Percentiles rank a stretch among this genome's conserved stretches.
Conservation (phyloP, 2,888 invertebrate species). For the Arrhopalites spinosus region DNA sequence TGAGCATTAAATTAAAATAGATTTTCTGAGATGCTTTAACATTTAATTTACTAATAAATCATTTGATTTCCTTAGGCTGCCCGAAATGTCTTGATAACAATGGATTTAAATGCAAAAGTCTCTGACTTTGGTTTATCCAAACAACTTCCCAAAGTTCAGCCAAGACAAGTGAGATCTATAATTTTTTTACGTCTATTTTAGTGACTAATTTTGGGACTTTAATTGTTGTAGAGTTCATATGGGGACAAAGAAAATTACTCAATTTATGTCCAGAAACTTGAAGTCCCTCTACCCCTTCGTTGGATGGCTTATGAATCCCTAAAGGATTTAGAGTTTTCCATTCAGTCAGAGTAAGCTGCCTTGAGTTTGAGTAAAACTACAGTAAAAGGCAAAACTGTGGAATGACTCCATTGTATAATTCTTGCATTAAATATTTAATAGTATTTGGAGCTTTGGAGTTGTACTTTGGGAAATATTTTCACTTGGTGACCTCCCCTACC, state of each 20-base stretch:
- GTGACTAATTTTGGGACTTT: too few species aligned
- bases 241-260: too few species aligned
- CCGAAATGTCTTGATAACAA: slow-evolving; percentile 42
- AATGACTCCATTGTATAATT: too few species aligned
- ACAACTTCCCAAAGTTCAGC: slow-evolving; percentile 41
- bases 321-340: slow-evolving; percentile 37
- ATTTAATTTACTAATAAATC: too few species aligned
- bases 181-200: too few species aligned
- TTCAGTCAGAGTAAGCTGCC: slow-evolving; percentile 7
- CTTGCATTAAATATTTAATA: too few species aligned
- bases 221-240: too few species aligned
- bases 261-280: slow-evolving; percentile 39
- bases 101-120: slow-evolving; percentile 37
- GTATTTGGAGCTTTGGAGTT: slow-evolving; percentile 38
- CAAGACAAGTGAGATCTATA: too few species aligned
- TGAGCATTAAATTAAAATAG: too few species aligned
- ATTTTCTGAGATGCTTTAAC: too few species aligned
- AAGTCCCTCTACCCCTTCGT: slow-evolving; percentile 33
- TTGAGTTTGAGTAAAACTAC: too few species aligned
- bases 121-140: slow-evolving; percentile 46
- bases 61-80: slow-evolving; percentile 31
- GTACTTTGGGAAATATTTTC: slow-evolving; percentile 38
- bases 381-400: too few species aligned
- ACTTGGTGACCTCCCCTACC: slow-evolving; percentile 35
- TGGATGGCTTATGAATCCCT: slow-evolving; percentile 42